Percentiles rank a stretch among this genome's conserved stretches.
Evolutionary conservation across 2,113 vertebrate genomes (phyloP).

Genomic region (Malurus melanocephalus): DNA sequence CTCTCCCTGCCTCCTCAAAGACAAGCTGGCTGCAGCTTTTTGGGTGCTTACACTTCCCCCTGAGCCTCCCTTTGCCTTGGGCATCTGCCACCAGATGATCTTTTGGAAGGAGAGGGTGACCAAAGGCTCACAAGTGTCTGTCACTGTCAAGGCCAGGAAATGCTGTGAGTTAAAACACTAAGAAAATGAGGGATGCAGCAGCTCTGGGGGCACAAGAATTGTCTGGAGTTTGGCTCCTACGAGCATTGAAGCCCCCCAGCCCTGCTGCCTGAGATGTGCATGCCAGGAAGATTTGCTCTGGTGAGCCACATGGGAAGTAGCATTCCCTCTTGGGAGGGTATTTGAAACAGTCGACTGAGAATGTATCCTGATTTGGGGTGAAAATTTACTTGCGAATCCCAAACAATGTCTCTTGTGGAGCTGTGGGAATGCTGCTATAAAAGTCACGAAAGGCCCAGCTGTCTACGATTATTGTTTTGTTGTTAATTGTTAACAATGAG

Average conservation of each 20-base stretch:
- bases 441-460: conserved; percentile 34
- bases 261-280: accelerated
- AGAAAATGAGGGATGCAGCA: neutral
- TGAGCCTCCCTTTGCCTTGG: neutral
- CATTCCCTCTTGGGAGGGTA: neutral
- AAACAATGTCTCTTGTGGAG: conserved; percentile 10
- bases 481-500: conserved; percentile 64
- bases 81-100: neutral
- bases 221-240: neutral
- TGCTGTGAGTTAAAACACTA: neutral
- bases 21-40: neutral
- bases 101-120: neutral
- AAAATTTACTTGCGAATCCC: conserved; percentile 34
- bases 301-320: neutral
- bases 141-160: neutral
- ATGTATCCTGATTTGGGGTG: conserved; percentile 39
- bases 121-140: neutral
- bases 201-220: neutral
- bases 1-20: neutral
- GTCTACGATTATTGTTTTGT: conserved; percentile 52
- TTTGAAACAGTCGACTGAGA: neutral
- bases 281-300: neutral
- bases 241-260: neutral
- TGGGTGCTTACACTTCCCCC: accelerated
- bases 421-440: conserved; percentile 49